Conservation (phyloP, 2,113 vertebrate genomes). For the Barnardius zonarius region DNA sequence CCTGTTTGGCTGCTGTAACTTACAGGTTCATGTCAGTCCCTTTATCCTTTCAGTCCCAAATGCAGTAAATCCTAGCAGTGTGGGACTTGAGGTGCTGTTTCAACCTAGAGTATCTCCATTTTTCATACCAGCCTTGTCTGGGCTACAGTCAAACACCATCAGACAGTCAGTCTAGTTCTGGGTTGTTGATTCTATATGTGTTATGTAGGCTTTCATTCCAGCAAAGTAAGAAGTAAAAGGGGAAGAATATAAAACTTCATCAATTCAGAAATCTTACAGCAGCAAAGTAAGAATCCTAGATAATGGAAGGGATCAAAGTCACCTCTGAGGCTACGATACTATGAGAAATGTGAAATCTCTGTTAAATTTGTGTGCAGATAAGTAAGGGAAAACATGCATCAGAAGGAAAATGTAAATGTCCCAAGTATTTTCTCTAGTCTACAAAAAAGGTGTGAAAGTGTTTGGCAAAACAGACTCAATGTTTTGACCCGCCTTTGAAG, state of each 20-base stretch:
- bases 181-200: not conserved
- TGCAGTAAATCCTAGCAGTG: fast-evolving
- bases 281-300: not conserved
- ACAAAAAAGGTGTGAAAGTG: not conserved
- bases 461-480: not conserved
- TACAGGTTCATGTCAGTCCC: not conserved
- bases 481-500: not conserved
- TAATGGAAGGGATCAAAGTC: not conserved
- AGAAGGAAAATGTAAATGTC: not conserved
- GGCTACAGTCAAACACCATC: not conserved
- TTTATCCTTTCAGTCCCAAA: not conserved
- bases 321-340: not conserved
- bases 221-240: not conserved
- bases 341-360: not conserved
- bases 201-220: not conserved
- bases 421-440: not conserved
- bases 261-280: not conserved
- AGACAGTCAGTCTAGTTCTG: not conserved
- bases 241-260: not conserved
- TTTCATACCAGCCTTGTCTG: not conserved
- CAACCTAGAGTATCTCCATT: not conserved
- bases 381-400: not conserved
- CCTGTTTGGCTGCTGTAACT: not conserved
- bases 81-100: not conserved
- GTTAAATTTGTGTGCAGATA: not conserved